A percentile compares a stretch with the other conserved stretches of the same genome.
These are phyloP conservation scores for Perizoma flavofasciatum DNA, from an alignment of 2,888 invertebrate species.

Conservation along the genomic window DNA sequence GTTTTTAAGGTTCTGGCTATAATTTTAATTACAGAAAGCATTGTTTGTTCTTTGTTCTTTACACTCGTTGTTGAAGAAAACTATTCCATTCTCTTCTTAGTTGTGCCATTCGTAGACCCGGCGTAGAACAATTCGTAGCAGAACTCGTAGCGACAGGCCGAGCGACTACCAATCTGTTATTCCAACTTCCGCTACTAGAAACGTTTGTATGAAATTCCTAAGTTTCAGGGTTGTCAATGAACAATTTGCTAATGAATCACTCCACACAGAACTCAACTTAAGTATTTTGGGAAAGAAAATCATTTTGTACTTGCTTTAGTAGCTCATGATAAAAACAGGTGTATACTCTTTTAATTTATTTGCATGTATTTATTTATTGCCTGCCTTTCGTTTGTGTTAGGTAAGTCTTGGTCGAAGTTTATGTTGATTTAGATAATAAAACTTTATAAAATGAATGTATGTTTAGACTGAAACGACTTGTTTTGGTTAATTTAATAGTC, in stretches of 20 bases:
- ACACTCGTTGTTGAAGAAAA: neutral
- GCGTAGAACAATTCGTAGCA: slow-evolving; percentile 19
- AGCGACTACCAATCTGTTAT: slow-evolving; percentile 17
- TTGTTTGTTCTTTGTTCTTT: too few species aligned
- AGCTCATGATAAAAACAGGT: too few species aligned
- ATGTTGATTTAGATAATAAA: neutral
- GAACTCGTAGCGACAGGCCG: slow-evolving; percentile 15
- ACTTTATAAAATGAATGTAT: neutral
- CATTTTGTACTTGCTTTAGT: too few species aligned
- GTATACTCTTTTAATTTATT: too few species aligned
- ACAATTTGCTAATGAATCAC: too few species aligned
- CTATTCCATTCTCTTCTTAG: neutral
- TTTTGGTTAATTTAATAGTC: slow-evolving; percentile 12
- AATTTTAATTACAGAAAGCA: too few species aligned
- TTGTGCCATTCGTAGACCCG: neutral
- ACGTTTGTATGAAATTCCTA: neutral
- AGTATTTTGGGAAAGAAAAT: too few species aligned
- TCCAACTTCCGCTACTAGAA: slow-evolving; percentile 14
- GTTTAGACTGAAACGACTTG: neutral
- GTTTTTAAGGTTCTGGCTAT: neutral
- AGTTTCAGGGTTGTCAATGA: too few species aligned
- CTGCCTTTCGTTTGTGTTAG: too few species aligned
- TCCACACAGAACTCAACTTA: too few species aligned
- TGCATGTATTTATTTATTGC: too few species aligned
- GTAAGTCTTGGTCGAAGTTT: neutral